Conservation (phyloP, 2,888 invertebrate genomes). For the Pherbina coryleti region DNA sequence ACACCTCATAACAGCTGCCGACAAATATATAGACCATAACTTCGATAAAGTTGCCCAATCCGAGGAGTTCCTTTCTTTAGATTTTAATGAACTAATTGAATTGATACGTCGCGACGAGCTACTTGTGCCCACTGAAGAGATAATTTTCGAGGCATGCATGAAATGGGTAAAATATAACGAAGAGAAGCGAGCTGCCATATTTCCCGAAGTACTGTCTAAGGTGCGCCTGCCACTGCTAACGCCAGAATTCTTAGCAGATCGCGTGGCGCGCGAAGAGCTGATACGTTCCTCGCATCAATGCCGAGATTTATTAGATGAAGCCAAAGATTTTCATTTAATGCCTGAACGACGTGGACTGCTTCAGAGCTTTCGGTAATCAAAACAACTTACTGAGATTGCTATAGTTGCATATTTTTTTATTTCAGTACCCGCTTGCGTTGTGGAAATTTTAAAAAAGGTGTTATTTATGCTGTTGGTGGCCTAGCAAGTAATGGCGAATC, state of each 20-base stretch:
- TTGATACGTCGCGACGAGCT: constrained; percentile 83
- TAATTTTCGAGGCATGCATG: constrained; percentile 88
- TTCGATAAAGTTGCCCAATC: constrained; percentile 82
- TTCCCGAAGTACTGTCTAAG: constrained; percentile 80
- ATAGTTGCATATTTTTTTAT: background rate
- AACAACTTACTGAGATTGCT: background rate
- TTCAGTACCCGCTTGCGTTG: constrained; percentile 79
- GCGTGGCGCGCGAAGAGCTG: constrained; percentile 83
- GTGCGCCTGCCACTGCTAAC: constrained; percentile 85
- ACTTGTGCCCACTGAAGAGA: constrained; percentile 82
- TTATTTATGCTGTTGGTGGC: constrained; percentile 89
- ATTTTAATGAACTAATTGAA: constrained; percentile 75
- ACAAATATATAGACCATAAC: constrained; percentile 79
- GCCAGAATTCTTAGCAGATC: constrained; percentile 85
- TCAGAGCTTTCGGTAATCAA: constrained; percentile 74
- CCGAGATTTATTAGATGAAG: constrained; percentile 88
- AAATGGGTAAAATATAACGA: constrained; percentile 81
- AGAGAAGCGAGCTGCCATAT: constrained; percentile 72
- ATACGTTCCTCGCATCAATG: constrained; percentile 84
- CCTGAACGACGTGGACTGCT: constrained; percentile 84
- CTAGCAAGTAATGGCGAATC: constrained; percentile 87
- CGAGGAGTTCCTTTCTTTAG: constrained; percentile 79
- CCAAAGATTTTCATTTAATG: constrained; percentile 88
- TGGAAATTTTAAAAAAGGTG: constrained; percentile 80
- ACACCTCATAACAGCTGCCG: constrained; percentile 79